Evolutionary conservation across 2,888 invertebrate genomes (phyloP).

Genomic region (Ligdia adustata): DNA sequence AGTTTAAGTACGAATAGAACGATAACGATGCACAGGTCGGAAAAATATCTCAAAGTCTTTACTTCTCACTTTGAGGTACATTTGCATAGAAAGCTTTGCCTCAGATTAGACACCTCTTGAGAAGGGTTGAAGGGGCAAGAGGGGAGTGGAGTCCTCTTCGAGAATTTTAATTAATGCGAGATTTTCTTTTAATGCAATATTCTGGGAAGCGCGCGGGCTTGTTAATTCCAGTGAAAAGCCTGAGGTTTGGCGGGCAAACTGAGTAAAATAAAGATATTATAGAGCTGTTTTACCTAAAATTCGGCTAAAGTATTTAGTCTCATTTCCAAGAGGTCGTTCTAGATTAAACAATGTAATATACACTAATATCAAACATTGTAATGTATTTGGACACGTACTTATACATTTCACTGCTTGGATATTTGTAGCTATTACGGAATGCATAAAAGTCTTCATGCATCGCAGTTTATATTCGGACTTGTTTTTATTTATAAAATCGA

Average conservation of each 20-base stretch:
- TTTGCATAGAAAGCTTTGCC: background rate
- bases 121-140: background rate
- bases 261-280: constrained; percentile 4
- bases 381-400: too few species aligned
- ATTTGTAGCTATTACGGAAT: too few species aligned
- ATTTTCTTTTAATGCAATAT: constrained; percentile 37
- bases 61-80: background rate
- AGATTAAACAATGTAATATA: too few species aligned
- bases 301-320: background rate
- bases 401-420: too few species aligned
- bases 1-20: too few species aligned
- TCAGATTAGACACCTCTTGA: constrained; percentile 1
- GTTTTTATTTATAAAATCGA: too few species aligned
- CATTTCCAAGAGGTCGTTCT: background rate
- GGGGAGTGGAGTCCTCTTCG: constrained; percentile 19
- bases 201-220: constrained; percentile 11
- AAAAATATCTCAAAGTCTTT: too few species aligned
- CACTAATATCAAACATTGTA: too few species aligned
- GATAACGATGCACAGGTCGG: too few species aligned
- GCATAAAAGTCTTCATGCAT: too few species aligned
- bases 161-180: constrained; percentile 40
- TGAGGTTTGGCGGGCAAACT: constrained; percentile 4
- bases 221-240: constrained; percentile 20
- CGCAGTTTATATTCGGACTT: too few species aligned
- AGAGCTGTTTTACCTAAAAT: background rate